Evolutionary conservation across 2,113 vertebrate genomes (phyloP).

Genomic region (Madoqua kirkii): DNA sequence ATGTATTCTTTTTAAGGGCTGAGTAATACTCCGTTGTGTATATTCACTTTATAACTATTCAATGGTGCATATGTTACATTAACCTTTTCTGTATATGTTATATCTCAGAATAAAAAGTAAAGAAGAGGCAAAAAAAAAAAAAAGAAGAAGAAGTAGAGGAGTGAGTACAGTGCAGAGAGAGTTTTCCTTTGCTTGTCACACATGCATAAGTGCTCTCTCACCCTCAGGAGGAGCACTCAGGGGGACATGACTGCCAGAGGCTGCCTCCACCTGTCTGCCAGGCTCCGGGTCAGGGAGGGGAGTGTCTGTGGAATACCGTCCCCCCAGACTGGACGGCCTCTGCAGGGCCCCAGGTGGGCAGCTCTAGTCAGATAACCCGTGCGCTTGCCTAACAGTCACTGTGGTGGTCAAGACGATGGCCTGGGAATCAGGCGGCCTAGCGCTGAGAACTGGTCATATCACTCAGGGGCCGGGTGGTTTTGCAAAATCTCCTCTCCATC

Average conservation of each 20-base stretch:
- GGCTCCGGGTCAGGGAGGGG: not conserved
- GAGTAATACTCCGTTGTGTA: no score
- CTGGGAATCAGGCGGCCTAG: not conserved
- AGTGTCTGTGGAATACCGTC: not conserved
- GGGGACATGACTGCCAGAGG: not conserved
- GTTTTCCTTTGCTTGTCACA: not conserved
- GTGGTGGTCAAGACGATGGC: not conserved
- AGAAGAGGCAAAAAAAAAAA: no score
- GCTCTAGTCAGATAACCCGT: not conserved
- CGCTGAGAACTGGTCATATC: not conserved
- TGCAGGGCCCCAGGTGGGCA: not conserved
- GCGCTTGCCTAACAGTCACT: not conserved
- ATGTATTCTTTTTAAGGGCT: no score
- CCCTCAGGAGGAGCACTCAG: not conserved
- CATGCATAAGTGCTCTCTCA: fast-evolving
- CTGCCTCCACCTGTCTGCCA: not conserved
- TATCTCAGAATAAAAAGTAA: no score
- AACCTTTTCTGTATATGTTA: no score
- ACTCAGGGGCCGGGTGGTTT: not conserved
- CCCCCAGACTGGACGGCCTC: fast-evolving
- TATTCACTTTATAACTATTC: no score
- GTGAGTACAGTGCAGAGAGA: not conserved
- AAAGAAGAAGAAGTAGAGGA: not conserved
- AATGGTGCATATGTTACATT: no score
- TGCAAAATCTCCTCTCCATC: not conserved